Evolutionary conservation across 2,888 invertebrate genomes (phyloP), one percentile per base, ranked within the genome.

Genomic region (Amphimallon solstitiale): DNA sequence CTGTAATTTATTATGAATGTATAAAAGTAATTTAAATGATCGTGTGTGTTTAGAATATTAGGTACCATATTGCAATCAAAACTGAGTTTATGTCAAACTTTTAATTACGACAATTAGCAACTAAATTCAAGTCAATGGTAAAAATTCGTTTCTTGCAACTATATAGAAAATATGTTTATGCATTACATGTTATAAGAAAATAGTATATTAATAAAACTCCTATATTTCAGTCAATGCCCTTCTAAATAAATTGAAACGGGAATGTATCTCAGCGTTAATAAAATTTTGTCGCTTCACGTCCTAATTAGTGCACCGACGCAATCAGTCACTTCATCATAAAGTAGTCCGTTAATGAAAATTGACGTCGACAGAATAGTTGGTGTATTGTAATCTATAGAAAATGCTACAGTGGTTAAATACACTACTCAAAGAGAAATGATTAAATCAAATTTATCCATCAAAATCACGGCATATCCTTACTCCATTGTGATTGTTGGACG

Each of bases 301-400:
- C 29, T 45, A 54, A 21, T 54, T 29, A 59, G 6, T 34, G 14
- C 29, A 56, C 40, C 23, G 19, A 37, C 38, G 35, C 14, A 35
- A 9, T 2, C 43, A 23, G 15, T 56, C 17, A 59, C 21, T n/a
- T 23, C 15, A 35, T 43, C 43, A 34, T 43, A 43, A 43, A n/a
- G 29, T 45, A 14, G n/a, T 5, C 12, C 14, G 29, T 59, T 59
- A 59, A 59, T 59, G 56, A 45, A 59, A 59, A 59, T 59, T 59
- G 56, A 59, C 56, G 34, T 15, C 43, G 15, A 29, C 43, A 45
- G 34, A 56, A 40, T 45, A 29, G 17, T 29, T 59, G 43, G 15
- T 43, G 29, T 21, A 23, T 49, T 10, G n/a, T 29, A 45, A 14
- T 5, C 7, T 9, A 9, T 9, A 9, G 5, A 2, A 29, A 29